phyloP scores from a whole-genome alignment of 2,113 vertebrate genomes.

The Psittacus erithacus region DNA sequence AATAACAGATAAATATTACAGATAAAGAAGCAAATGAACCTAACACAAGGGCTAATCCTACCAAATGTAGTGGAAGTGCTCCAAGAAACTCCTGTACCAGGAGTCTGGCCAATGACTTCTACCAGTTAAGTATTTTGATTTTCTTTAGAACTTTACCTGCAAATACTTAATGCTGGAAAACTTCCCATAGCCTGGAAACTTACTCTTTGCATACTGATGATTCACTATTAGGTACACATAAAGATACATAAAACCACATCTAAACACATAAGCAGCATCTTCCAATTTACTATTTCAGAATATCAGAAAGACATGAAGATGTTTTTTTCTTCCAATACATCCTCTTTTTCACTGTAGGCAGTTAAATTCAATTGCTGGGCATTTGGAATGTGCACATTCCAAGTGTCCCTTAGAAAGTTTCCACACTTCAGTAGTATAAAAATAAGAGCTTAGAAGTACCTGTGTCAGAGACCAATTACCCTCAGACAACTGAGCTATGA shows the following conservation, averaged over 20 bases:
- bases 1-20: neutral
- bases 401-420: neutral
- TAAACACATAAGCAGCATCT: neutral
- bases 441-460: neutral
- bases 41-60: neutral
- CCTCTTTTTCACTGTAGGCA: neutral
- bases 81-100: neutral
- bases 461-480: neutral
- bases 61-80: neutral
- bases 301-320: neutral
- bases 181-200: neutral
- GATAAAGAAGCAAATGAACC: neutral
- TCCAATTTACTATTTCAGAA: neutral
- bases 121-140: neutral
- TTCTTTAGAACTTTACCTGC: neutral
- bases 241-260: neutral
- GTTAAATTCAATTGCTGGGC: neutral
- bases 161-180: neutral
- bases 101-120: neutral
- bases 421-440: neutral
- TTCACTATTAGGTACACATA: neutral
- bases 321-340: neutral
- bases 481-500: neutral
- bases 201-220: neutral
- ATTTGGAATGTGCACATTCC: neutral